Evolutionary conservation across 1,140 invertebrate species (phyloP).

Genomic region (Drosophila trapezifrons): DNA sequence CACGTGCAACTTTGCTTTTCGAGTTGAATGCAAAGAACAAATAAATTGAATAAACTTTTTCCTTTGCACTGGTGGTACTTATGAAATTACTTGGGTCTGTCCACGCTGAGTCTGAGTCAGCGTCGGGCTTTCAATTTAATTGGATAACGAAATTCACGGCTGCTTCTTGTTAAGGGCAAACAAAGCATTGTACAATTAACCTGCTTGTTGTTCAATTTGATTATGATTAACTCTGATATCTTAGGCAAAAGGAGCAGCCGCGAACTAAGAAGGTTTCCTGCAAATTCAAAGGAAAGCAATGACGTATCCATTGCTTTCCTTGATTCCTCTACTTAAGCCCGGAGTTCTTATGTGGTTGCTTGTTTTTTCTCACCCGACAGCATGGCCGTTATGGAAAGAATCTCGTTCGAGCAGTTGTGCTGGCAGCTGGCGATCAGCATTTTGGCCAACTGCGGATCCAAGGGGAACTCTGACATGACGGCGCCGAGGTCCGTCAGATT

Average conservation of each 20-base stretch:
- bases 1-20: conserved; percentile 75
- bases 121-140: conserved; percentile 44
- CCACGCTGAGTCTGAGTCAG: conserved; percentile 16
- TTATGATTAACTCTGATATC: too few relatives aligned
- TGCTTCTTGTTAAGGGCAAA: not conserved
- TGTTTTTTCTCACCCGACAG: conserved; percentile 92
- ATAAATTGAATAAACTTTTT: conserved; percentile 82
- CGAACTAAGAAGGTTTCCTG: not conserved
- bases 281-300: not conserved
- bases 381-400: conserved; percentile 99
- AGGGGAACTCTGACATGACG: conserved; percentile 99
- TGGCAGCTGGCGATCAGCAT: conserved; percentile 99
- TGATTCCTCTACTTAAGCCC: conserved; percentile 25
- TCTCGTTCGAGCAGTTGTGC: conserved; percentile 99
- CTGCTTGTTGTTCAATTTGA: too few relatives aligned
- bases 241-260: not conserved
- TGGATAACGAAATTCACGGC: not conserved
- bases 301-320: not conserved
- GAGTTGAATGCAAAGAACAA: conserved; percentile 84
- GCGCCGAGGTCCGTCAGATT: conserved; percentile 98
- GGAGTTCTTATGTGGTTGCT: conserved; percentile 14
- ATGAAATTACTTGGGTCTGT: conserved; percentile 27
- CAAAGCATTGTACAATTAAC: not conserved
- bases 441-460: conserved; percentile 99
- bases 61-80: conserved; percentile 56